Evolutionary conservation across 2,888 invertebrate genomes (phyloP).

Genomic region (Hesperia comma): DNA sequence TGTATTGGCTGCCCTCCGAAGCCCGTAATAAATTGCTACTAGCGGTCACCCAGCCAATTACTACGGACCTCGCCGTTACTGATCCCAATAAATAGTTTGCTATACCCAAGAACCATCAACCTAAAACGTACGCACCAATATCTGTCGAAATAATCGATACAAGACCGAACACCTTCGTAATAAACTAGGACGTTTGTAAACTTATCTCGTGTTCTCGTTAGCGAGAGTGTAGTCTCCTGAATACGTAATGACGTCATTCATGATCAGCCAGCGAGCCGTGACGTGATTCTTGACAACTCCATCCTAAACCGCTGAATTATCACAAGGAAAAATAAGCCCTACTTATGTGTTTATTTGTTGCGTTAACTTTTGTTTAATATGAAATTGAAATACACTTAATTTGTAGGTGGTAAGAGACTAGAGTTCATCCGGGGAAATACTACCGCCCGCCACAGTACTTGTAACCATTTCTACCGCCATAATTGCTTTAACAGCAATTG

Average conservation of each 20-base stretch:
- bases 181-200: slow-evolving; percentile 78
- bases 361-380: not conserved
- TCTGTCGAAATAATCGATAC: slow-evolving; percentile 70
- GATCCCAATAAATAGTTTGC: slow-evolving; percentile 14
- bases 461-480: no score
- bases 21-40: slow-evolving; percentile 8
- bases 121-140: slow-evolving; percentile 4
- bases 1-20: slow-evolving; percentile 51
- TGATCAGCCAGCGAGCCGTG: slow-evolving; percentile 70
- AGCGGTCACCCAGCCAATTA: slow-evolving; percentile 8
- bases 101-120: not conserved
- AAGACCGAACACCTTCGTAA: slow-evolving; percentile 69
- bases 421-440: no score
- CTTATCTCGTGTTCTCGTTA: slow-evolving; percentile 81
- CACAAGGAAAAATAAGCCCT: not conserved
- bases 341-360: not conserved
- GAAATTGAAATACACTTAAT: no score
- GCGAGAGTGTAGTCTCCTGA: slow-evolving; percentile 72
- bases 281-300: slow-evolving; percentile 56
- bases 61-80: slow-evolving; percentile 2
- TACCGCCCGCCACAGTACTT: no score
- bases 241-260: slow-evolving; percentile 80
- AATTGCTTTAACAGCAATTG: no score
- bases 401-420: no score
- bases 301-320: not conserved